Percentiles rank a stretch among this genome's conserved stretches.
phyloP scores from a whole-genome alignment of 2,797 vertebrate genomes.

The Simalia tracyae region DNA sequence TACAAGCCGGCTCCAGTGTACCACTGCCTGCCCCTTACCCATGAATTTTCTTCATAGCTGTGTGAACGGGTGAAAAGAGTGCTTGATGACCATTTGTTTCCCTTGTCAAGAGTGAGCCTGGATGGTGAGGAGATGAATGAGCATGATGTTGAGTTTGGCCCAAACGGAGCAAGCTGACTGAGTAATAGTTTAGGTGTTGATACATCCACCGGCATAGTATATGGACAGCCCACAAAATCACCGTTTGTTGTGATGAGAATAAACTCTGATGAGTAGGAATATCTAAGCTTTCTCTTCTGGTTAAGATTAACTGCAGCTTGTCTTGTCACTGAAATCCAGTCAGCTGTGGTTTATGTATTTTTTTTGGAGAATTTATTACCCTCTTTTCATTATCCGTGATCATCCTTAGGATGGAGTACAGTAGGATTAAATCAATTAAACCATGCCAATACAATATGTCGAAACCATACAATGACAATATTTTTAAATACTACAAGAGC shows the following conservation, averaged over 20 bases:
- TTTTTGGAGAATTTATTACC: neutral
- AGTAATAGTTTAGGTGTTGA: neutral
- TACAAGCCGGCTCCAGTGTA: neutral
- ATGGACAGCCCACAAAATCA: neutral
- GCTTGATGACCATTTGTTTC: neutral
- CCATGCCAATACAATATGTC: neutral
- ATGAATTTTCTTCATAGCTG: neutral
- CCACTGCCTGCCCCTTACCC: neutral
- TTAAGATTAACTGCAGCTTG: neutral
- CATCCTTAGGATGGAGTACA: neutral
- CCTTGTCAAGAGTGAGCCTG: neutral
- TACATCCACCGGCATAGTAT: neutral
- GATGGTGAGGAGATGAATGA: neutral
- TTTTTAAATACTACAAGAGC: neutral
- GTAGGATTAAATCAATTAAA: neutral
- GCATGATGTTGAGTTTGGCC: neutral
- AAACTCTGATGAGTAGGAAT: neutral
- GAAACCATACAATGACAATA: neutral
- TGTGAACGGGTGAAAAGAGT: neutral
- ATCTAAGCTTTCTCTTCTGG: neutral
- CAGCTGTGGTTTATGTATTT: neutral
- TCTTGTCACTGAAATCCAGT: neutral
- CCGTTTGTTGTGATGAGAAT: neutral
- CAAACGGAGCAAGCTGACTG: neutral
- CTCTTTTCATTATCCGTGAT: neutral